These are phyloP conservation scores for Cinara cedri DNA, from an alignment of 2,888 invertebrate genomes.

Conservation along the genomic window DNA sequence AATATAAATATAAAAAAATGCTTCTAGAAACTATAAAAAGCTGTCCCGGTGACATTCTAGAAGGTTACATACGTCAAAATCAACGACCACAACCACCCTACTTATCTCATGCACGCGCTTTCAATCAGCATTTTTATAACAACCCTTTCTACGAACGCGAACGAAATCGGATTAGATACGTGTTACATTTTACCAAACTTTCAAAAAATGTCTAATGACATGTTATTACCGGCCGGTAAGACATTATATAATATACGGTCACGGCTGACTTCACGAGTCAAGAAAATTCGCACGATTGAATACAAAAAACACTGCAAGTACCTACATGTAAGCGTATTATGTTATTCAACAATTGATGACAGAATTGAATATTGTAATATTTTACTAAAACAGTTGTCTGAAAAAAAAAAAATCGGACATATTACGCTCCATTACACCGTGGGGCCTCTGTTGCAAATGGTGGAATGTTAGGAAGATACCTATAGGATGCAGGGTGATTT, in stretches of 20 bases:
- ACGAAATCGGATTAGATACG: slow-evolving; percentile 10
- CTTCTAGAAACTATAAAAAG: background rate
- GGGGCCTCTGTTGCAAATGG: no score
- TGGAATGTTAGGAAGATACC: no score
- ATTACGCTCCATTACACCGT: no score
- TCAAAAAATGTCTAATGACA: background rate
- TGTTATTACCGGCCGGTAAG: background rate
- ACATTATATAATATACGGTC: background rate
- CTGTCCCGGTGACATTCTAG: slow-evolving; percentile 11
- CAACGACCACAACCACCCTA: slow-evolving; percentile 10
- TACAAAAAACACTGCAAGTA: no score
- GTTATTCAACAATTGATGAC: no score
- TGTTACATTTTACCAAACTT: background rate
- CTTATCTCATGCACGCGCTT: slow-evolving; percentile 11
- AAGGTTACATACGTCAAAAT: slow-evolving; percentile 30
- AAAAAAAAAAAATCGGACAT: no score
- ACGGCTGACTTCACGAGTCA: no score
- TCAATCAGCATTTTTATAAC: slow-evolving; percentile 20
- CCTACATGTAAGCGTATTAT: no score
- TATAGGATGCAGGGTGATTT: no score
- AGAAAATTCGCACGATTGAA: no score
- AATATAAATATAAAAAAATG: slow-evolving; percentile 2
- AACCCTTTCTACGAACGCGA: background rate
- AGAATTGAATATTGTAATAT: no score
- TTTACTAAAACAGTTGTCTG: no score